These are phyloP conservation scores for Desmophyllum pertusum DNA, from an alignment of 92 coral and sea anemone genomes.

Conservation along the genomic window DNA sequence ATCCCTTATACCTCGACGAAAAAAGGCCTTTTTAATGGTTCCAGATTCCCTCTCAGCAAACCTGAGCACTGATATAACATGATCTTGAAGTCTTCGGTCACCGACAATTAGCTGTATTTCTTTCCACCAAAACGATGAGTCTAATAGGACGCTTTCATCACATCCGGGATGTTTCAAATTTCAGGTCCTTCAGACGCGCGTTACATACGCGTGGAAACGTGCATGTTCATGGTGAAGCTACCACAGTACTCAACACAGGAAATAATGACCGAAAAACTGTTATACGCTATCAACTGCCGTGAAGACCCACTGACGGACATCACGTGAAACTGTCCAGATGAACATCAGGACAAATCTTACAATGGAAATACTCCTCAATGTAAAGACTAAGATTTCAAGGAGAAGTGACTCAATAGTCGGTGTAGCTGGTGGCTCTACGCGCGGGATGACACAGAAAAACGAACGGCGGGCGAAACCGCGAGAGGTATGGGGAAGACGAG, in stretches of 20 bases:
- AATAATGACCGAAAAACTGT: conserved; percentile 81
- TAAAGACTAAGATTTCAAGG: neutral
- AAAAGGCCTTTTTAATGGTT: no score
- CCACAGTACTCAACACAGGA: conserved; percentile 95
- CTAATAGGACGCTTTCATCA: neutral
- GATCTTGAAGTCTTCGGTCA: no score
- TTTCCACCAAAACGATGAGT: no score
- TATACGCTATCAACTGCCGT: conserved; percentile 97
- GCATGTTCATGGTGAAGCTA: conserved; percentile 98
- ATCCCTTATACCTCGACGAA: no score
- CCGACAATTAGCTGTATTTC: no score
- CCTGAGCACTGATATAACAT: no score
- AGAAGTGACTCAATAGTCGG: neutral
- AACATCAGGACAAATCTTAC: neutral
- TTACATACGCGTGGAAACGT: conserved; percentile 97
- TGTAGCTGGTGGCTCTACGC: no score
- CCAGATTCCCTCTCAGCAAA: no score
- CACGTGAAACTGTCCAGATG: neutral
- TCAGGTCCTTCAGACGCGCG: conserved; percentile 95
- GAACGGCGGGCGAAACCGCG: neutral
- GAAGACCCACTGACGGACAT: conserved; percentile 97
- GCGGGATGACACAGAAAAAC: neutral
- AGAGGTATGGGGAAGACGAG: neutral
- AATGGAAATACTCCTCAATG: neutral
- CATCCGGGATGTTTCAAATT: conserved; percentile 7